Base-by-base conservation (phyloP, 2,888 invertebrate genomes). In the Ischnus inquisitorius region DNA sequence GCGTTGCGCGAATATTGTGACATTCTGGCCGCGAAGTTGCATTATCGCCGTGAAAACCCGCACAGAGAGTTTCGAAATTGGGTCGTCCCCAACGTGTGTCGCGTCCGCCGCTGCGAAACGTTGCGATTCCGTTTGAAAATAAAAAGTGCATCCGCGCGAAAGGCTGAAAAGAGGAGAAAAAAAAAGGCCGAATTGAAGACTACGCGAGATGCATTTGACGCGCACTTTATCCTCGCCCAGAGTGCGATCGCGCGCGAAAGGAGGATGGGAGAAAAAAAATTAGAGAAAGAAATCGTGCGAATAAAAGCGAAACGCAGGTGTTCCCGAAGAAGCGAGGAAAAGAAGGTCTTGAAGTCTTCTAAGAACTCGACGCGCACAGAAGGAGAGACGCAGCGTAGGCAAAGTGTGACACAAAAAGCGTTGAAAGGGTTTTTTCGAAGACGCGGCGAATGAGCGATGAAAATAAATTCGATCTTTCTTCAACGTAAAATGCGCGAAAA, bases 1-100 rank as follows among this genome's bases (percentile, higher is more conserved):
- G 68, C 69, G 62, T 64, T 46, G 54, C 19, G 79, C 43, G 62
- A 46, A 71, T 80, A 75, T 69, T 14, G 34, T 34, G 41, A 68
- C 19, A 54, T 14, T 19, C 16, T 34, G 5, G 48, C 51, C 41
- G 34, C 34, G 34, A 39, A 54, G 43, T 75, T n/a, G 25, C n/a
- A 19, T 60, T 34, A 41, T 43, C 10, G 6, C 14, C 8, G 34
- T 16, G 6, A 25, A 25, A 46, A 4, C n/a, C n/a, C 46, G 46
- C 0, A 12, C n/a, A 16, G 46, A 14, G 51, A 72, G 46, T 67
- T 71, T 41, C 48, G 54, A 71, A 82, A 77, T 68, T 74, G 51
- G 78, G 68, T 78, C 82, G 54, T 68, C 1, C 65, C 14, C 46
- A 34, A 34, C 34, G 34, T 48, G 67, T 64, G 60, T 46, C 51